Conservation (phyloP, 2,888 invertebrate species). For the Hermodice carunculata region DNA sequence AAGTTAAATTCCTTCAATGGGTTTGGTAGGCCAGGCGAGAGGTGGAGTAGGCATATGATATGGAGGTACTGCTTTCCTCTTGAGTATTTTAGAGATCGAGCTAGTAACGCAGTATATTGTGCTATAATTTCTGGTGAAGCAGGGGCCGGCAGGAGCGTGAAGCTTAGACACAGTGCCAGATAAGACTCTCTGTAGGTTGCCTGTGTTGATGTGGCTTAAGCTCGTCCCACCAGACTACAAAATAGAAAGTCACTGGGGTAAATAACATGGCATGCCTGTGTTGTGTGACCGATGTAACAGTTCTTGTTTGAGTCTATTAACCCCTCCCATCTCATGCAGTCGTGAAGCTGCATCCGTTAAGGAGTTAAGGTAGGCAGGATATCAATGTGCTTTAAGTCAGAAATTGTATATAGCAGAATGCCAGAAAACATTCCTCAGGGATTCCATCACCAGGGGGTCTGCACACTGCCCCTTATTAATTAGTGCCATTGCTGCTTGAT, state of each 20-base stretch:
- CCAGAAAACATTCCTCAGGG: background rate
- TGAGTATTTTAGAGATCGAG: background rate
- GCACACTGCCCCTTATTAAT: constrained; percentile 7
- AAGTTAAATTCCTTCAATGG: background rate
- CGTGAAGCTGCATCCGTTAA: background rate
- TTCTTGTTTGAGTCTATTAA: background rate
- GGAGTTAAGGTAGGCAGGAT: background rate
- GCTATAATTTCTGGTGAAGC: background rate
- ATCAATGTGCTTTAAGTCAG: background rate
- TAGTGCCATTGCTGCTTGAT: background rate
- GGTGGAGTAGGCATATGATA: background rate
- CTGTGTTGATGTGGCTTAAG: too few relatives aligned
- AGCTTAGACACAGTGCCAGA: background rate
- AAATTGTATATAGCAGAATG: background rate
- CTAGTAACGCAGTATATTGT: background rate
- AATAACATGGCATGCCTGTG: background rate
- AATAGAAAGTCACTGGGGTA: too few relatives aligned
- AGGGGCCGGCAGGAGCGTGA: background rate
- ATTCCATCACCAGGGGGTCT: background rate
- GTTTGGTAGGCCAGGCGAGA: background rate
- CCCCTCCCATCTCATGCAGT: background rate
- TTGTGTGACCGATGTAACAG: background rate
- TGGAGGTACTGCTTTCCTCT: background rate
- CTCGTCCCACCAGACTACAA: too few relatives aligned
- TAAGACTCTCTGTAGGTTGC: background rate